Conservation (phyloP, 2,113 vertebrate species). For the Phyllopteryx taeniolatus region DNA sequence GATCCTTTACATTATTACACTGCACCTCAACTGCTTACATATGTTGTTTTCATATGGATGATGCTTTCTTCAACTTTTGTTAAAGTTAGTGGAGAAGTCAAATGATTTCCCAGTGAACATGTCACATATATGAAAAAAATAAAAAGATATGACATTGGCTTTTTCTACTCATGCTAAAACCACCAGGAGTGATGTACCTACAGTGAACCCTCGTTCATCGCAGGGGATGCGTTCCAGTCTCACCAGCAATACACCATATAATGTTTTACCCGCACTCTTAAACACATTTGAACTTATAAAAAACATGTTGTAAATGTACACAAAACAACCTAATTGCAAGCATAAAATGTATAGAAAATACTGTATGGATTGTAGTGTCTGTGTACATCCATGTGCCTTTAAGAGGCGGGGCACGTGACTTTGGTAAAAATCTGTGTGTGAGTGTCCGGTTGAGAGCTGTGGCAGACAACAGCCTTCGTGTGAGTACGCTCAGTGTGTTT, state of each 20-base stretch:
- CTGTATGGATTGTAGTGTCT: too few species aligned
- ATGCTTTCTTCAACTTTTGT: not conserved
- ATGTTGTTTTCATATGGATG: not conserved
- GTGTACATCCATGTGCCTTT: too few species aligned
- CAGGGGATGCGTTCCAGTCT: too few species aligned
- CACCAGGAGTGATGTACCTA: not conserved
- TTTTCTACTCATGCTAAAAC: not conserved
- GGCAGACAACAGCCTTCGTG: too few species aligned
- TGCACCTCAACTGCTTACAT: not conserved
- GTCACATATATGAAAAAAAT: not conserved
- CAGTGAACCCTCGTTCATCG: too few species aligned
- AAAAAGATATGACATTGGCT: not conserved
- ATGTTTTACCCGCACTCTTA: not conserved
- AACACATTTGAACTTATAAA: not conserved
- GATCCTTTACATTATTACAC: constrained; percentile 1
- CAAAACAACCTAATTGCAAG: too few species aligned
- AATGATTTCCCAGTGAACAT: not conserved
- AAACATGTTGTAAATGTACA: too few species aligned
- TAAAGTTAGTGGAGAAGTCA: constrained; percentile 2
- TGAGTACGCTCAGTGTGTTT: too few species aligned
- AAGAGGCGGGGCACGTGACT: too few species aligned
- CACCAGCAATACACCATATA: not conserved
- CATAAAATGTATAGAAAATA: too few species aligned
- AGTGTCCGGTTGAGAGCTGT: too few species aligned
- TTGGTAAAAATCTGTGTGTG: too few species aligned